Evolutionary conservation across 2,113 vertebrate genomes (phyloP).

Genomic region (Ammospiza nelsoni): DNA sequence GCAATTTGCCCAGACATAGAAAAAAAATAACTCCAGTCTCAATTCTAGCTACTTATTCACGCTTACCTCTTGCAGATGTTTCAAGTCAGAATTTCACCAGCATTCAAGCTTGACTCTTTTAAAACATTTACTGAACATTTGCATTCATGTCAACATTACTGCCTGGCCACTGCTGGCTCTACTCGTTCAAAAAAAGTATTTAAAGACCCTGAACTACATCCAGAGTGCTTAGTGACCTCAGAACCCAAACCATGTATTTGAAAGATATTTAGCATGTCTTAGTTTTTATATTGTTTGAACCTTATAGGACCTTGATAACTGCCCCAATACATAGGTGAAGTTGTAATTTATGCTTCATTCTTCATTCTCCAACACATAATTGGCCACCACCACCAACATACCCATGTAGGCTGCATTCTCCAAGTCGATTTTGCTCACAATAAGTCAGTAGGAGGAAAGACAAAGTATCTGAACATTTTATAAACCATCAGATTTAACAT

Average conservation of each 20-base stretch:
- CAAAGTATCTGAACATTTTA: background rate
- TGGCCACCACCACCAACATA: background rate
- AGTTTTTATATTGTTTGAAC: background rate
- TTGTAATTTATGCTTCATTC: background rate
- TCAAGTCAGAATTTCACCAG: background rate
- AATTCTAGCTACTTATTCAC: background rate
- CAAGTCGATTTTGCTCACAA: background rate
- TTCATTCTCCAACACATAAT: background rate
- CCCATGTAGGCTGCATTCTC: background rate
- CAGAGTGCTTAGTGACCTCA: background rate
- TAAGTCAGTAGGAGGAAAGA: conserved; percentile 20
- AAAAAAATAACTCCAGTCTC: background rate
- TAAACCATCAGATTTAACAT: background rate
- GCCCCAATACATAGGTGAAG: background rate
- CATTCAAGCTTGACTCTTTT: background rate
- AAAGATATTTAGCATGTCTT: background rate
- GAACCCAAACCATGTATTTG: background rate
- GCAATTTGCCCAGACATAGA: background rate
- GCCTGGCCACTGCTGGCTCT: background rate
- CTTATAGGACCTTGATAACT: background rate
- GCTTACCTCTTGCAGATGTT: background rate
- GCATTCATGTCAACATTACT: background rate
- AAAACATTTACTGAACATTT: background rate
- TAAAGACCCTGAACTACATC: background rate
- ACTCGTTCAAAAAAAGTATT: background rate